Evolutionary conservation across 2,797 vertebrate species (phyloP).

Genomic region (Rhynchonycteris naso): DNA sequence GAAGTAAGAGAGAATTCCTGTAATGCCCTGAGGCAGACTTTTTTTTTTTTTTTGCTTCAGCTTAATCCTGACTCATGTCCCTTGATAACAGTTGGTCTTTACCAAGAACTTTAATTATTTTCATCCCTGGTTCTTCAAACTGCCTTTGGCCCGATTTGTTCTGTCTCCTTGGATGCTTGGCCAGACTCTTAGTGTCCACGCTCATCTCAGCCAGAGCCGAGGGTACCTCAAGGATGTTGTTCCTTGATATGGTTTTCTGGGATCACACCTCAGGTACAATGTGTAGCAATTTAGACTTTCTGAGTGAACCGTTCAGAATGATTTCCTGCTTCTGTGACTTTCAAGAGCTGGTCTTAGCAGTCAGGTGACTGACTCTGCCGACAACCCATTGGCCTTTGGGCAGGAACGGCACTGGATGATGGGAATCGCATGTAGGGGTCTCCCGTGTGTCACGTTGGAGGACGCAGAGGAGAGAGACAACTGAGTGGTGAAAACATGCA

Average conservation of each 20-base stretch:
- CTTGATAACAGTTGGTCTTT: conserved; percentile 36
- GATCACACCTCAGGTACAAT: neutral
- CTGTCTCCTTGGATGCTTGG: neutral
- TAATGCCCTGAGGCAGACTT: neutral
- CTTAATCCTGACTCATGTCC: conserved; percentile 55
- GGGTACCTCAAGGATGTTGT: neutral
- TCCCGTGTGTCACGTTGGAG: neutral
- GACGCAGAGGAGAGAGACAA: accelerated
- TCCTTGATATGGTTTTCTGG: neutral
- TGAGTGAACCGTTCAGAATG: neutral
- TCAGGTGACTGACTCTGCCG: neutral
- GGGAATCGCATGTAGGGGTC: neutral
- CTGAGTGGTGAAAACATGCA: neutral
- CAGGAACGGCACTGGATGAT: neutral
- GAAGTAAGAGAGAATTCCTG: conserved; percentile 51
- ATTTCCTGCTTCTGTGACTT: neutral
- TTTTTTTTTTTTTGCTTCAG: neutral
- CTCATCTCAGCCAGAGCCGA: neutral
- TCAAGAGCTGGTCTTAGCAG: neutral
- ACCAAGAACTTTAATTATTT: conserved; percentile 38
- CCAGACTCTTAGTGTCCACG: neutral
- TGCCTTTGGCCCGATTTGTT: neutral
- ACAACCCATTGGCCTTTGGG: neutral
- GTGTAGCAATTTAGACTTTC: neutral
- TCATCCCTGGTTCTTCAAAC: neutral